These are phyloP conservation scores for Serranus cabrilla DNA, from an alignment of 2,797 vertebrate species.

Conservation along the genomic window DNA sequence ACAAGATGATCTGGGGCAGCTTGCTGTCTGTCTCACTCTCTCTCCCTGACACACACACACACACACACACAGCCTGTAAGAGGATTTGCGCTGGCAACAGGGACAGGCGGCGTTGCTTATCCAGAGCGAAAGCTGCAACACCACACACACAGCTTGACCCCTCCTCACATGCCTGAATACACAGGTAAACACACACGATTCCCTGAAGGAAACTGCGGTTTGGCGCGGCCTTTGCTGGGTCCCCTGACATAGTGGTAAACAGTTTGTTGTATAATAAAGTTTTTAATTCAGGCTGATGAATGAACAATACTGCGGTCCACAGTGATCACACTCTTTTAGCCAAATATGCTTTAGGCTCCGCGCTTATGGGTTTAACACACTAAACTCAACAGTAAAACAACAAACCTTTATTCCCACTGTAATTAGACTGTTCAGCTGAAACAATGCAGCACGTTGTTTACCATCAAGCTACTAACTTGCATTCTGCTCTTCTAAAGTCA, in stretches of 20 bases:
- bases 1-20: constrained; percentile 76
- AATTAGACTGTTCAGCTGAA: constrained; percentile 3
- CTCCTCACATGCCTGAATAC: constrained; percentile 47
- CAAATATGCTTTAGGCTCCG: constrained; percentile 6
- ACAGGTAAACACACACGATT: constrained; percentile 51
- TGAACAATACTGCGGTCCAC: constrained; percentile 33
- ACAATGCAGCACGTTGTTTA: constrained; percentile 5
- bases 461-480: neutral
- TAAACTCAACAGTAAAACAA: constrained; percentile 18
- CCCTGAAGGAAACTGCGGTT: constrained; percentile 22
- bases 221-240: constrained; percentile 2
- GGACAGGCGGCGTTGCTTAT: constrained; percentile 61
- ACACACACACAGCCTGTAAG: constrained; percentile 56
- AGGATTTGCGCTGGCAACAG: constrained; percentile 78
- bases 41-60: constrained; percentile 34
- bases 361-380: constrained; percentile 17
- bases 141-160: constrained; percentile 63
- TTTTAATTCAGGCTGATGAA: constrained; percentile 38
- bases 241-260: constrained; percentile 13
- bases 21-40: constrained; percentile 49
- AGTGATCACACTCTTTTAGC: constrained; percentile 20
- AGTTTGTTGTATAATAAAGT: constrained; percentile 34
- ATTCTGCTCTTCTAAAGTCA: constrained; percentile 13
- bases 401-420: constrained; percentile 4
- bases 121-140: constrained; percentile 54